Percentiles rank a stretch among this genome's conserved stretches.
These are phyloP conservation scores for Neosilurus mollespiculum DNA, from an alignment of 2,797 vertebrate species.

Conservation along the genomic window DNA sequence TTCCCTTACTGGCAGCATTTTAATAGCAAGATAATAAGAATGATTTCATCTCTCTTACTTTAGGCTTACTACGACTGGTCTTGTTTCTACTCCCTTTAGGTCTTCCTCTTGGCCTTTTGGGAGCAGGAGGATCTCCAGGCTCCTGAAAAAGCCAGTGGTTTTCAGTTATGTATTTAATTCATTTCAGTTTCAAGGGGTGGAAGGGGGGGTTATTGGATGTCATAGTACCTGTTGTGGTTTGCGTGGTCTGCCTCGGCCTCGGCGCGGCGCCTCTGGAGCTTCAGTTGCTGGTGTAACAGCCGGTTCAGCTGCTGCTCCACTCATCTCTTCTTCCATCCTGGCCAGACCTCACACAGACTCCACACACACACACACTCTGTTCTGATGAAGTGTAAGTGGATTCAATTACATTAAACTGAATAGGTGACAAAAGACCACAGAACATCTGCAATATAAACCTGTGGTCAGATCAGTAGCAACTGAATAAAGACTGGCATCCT, in stretches of 20 bases:
- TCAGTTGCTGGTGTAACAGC: slow-evolving; percentile 65
- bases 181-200: background rate
- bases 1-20: background rate
- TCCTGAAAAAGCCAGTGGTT: slow-evolving; percentile 62
- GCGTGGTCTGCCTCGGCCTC: slow-evolving; percentile 76
- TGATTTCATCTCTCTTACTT: slow-evolving; percentile 59
- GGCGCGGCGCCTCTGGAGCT: slow-evolving; percentile 65
- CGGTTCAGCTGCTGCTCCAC: slow-evolving; percentile 55
- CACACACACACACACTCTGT: slow-evolving; percentile 36
- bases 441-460: background rate
- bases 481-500: background rate
- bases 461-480: background rate
- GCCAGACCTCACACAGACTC: slow-evolving; percentile 43
- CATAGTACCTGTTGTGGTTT: slow-evolving; percentile 73
- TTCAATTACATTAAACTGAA: background rate
- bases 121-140: slow-evolving; percentile 71
- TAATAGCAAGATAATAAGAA: background rate
- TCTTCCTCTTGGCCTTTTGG: slow-evolving; percentile 78
- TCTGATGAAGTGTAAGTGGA: background rate
- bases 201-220: background rate
- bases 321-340: slow-evolving; percentile 53
- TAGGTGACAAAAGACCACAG: background rate
- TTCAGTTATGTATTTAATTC: slow-evolving; percentile 10
- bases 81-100: slow-evolving; percentile 82
- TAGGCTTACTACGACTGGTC: slow-evolving; percentile 67